Percentiles rank a stretch among this genome's conserved stretches.
These are phyloP conservation scores for Mesorhabditis spiculigera DNA, from an alignment of 2,888 invertebrate species.

Conservation along the genomic window DNA sequence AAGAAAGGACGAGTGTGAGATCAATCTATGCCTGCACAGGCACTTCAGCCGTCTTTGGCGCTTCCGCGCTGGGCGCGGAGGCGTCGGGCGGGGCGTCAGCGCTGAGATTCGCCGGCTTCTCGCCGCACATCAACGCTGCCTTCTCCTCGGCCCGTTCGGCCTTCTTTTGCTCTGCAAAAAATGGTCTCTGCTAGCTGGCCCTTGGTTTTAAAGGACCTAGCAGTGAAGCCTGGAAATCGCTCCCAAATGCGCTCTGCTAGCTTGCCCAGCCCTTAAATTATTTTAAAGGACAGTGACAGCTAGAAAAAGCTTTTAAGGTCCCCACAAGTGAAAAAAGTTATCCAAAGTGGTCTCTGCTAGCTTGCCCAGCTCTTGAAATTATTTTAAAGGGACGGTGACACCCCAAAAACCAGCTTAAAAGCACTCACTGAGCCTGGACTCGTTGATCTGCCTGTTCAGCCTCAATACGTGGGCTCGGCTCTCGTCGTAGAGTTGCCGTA, in stretches of 20 bases:
- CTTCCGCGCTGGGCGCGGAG: too few species aligned
- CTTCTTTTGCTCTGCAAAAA: not conserved
- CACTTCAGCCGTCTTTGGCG: too few species aligned
- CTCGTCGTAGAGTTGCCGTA: not conserved
- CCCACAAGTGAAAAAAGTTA: too few species aligned
- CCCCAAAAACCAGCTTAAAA: not conserved
- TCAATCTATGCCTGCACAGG: too few species aligned
- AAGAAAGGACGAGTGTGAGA: too few species aligned
- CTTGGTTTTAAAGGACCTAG: not conserved
- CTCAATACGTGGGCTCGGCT: not conserved
- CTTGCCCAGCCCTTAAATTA: not conserved
- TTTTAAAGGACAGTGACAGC: not conserved
- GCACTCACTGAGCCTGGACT: not conserved
- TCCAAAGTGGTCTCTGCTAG: too few species aligned
- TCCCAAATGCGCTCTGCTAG: too few species aligned
- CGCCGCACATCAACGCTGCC: not conserved
- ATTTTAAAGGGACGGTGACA: too few species aligned
- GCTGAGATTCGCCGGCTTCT: not conserved
- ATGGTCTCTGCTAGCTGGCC: not conserved
- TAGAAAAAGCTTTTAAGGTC: not conserved
- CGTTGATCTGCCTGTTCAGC: not conserved
- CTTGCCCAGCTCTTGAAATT: too few species aligned
- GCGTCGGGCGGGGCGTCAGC: too few species aligned
- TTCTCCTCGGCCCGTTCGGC: slow-evolving; percentile 3
- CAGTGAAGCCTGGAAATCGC: not conserved